Conservation (phyloP, 2,797 vertebrate genomes). For the Moxostoma hubbsi region DNA sequence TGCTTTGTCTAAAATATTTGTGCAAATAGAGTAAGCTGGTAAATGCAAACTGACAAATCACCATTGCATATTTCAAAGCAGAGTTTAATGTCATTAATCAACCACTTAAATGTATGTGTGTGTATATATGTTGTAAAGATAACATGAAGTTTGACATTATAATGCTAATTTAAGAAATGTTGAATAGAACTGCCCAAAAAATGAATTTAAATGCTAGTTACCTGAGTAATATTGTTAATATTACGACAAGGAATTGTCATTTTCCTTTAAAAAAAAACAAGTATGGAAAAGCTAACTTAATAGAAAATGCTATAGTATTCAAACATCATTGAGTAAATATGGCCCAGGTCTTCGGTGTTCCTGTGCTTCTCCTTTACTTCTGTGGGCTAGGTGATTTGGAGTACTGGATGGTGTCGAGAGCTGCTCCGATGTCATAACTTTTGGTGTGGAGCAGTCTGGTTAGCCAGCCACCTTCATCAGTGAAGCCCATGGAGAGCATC, state of each 20-base stretch:
- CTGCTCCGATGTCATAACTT: conserved; percentile 88
- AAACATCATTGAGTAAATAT: conserved; percentile 12
- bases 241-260: conserved; percentile 45
- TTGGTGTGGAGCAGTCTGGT: conserved; percentile 94
- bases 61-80: neutral
- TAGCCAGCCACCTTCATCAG: conserved; percentile 93
- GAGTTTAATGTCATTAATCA: neutral
- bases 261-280: too few species aligned
- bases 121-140: neutral
- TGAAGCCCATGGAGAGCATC: conserved; percentile 98
- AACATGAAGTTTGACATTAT: neutral
- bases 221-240: conserved; percentile 35
- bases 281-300: conserved; percentile 32
- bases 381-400: conserved; percentile 75
- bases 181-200: neutral
- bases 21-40: neutral
- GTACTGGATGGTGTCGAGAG: conserved; percentile 93
- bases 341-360: conserved; percentile 20
- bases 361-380: conserved; percentile 45
- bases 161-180: too few species aligned
- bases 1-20: neutral
- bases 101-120: neutral
- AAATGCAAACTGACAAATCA: conserved; percentile 15
- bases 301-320: conserved; percentile 22
- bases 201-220: neutral